These are phyloP conservation scores for Anthoptus insignis DNA, from an alignment of 2,888 invertebrate genomes.

Conservation along the genomic window DNA sequence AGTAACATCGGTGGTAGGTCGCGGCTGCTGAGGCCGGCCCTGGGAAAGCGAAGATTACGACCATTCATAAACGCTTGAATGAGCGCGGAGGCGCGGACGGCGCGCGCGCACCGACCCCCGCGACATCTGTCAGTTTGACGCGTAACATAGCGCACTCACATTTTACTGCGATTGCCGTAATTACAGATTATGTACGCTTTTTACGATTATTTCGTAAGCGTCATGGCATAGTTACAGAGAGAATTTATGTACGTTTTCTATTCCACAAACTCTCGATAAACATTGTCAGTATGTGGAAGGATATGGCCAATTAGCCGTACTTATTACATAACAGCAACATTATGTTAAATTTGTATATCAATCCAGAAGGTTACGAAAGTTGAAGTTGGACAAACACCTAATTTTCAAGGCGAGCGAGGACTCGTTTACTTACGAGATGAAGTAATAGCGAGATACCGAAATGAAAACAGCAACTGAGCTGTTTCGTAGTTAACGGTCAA, in stretches of 20 bases:
- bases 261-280: not conserved
- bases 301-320: not conserved
- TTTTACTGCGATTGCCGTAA: conserved; percentile 20
- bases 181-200: conserved; percentile 27
- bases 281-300: not conserved
- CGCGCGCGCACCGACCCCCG: conserved; percentile 67
- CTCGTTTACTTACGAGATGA: conserved; percentile 26
- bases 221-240: not conserved
- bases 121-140: conserved; percentile 67
- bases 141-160: conserved; percentile 1
- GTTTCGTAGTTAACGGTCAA: conserved; percentile 12
- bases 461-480: not conserved
- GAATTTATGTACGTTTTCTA: not conserved
- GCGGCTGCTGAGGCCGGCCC: conserved; percentile 75
- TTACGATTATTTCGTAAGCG: conserved; percentile 10
- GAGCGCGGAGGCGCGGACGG: conserved; percentile 68
- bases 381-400: conserved; percentile 30
- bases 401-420: conserved; percentile 34
- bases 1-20: conserved; percentile 25
- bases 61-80: conserved; percentile 84
- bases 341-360: conserved; percentile 11
- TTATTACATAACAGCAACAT: not conserved
- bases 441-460: conserved; percentile 25
- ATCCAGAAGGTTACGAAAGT: conserved; percentile 28
- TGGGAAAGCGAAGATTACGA: conserved; percentile 82